phyloP scores from a whole-genome alignment of 2,113 vertebrate species.

The Heloderma charlesbogerti region DNA sequence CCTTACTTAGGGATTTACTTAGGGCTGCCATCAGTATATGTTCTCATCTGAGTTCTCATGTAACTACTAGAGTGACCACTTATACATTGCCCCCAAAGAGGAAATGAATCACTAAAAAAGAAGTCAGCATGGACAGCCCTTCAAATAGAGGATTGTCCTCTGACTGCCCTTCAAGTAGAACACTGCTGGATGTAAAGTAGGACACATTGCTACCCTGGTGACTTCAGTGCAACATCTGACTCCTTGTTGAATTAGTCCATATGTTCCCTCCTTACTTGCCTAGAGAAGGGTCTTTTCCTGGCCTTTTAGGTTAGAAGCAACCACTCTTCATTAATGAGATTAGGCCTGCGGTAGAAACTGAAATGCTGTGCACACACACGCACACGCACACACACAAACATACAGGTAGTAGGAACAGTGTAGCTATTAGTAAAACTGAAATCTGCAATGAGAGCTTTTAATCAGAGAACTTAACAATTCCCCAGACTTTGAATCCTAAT shows the following conservation, averaged over 20 bases:
- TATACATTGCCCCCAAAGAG: too few relatives aligned
- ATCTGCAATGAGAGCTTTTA: constrained; percentile 51
- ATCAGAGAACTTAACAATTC: constrained; percentile 51
- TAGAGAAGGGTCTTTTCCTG: neutral
- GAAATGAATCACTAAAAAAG: neutral
- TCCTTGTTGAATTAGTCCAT: constrained; percentile 28
- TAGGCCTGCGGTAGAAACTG: constrained; percentile 25
- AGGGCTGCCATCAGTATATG: fast-evolving
- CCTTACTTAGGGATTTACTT: neutral
- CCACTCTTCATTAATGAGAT: constrained; percentile 54
- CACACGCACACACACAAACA: neutral
- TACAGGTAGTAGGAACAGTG: constrained; percentile 43
- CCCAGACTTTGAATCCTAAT: neutral
- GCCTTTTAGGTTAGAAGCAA: constrained; percentile 14
- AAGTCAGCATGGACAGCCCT: neutral
- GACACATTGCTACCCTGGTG: neutral
- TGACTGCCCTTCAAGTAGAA: neutral
- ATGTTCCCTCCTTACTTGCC: constrained; percentile 11
- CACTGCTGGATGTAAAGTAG: neutral
- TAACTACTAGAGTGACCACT: neutral
- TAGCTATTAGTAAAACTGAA: constrained; percentile 59
- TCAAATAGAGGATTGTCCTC: neutral
- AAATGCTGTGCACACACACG: constrained; percentile 52
- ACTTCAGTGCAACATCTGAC: neutral
- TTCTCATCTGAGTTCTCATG: neutral